Base-by-base conservation (phyloP, 2,888 invertebrate genomes). In the Heliconius charithonia region DNA sequence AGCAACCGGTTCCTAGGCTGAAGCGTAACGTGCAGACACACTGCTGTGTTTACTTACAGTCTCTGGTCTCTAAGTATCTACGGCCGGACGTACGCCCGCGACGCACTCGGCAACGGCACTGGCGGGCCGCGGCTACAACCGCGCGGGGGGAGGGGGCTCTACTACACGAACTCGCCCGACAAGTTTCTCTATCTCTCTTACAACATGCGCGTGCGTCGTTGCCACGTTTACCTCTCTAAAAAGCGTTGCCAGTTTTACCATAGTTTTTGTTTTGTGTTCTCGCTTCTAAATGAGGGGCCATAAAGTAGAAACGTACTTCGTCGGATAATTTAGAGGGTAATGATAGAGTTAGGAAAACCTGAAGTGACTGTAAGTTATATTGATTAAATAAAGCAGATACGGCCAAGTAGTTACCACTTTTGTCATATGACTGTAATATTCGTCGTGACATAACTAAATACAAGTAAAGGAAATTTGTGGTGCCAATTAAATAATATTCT, bases 241-340 rank as follows among this genome's bases (percentile, higher is more conserved):
- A 88, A 86, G 86, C 91, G 91, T 91, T 91, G 91, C 93, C 90
- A 92, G 92, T 88, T 90, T 86, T 83, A 85, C 86, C 82, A 83
- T 87, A 86, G 90, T 93, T 93, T 93, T 92, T 92, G 90, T 93
- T 92, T 92, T 92, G 87, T 91, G 89, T 93, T 93, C 91, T 92
- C 89, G 92, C 90, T 91, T 90, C 87, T 88, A 92, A 92, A 92
- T 91, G 89, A 92, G 91, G 90, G 91, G 89, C 91, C 89, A 91
- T 93, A 92, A 92, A 92, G 89, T 92, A 92, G 91, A 91, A 92
- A 91, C 88, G 87, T 86, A 87, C 86, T 86, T 89, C 84, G 84
- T 86, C 81, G 87, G 88, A 88, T 87, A 86, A 86, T 85, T 83
- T 84, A 77, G 83, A 83, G 81, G 81, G 82, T 82, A 85, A 83